Conservation (phyloP, 1,140 invertebrate genomes). For the Drepana arcuata region DNA sequence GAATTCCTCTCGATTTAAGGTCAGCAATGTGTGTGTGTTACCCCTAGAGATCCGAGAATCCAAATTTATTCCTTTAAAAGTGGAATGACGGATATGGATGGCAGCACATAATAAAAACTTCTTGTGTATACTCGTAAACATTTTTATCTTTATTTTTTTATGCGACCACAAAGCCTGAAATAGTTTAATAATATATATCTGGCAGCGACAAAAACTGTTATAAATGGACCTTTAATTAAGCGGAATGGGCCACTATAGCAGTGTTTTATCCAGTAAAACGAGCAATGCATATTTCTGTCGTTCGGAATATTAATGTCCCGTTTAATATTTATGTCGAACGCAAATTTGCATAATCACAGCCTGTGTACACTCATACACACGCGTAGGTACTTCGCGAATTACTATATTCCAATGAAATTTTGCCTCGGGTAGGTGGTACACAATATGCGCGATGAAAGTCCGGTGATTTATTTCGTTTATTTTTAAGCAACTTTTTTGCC, state of each 20-base stretch:
- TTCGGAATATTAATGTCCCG: conserved; percentile 66
- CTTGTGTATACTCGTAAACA: conserved; percentile 19
- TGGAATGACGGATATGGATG: no score
- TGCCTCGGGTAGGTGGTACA: conserved; percentile 27
- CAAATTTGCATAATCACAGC: conserved; percentile 68
- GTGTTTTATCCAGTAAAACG: conserved; percentile 53
- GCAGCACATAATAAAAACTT: no score
- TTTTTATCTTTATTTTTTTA: not conserved
- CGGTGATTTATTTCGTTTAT: no score
- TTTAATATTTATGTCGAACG: conserved; percentile 67
- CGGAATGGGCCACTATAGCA: conserved; percentile 22
- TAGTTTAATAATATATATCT: no score
- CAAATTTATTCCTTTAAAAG: no score
- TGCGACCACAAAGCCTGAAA: not conserved
- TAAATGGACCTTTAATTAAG: conserved; percentile 36
- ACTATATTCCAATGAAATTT: conserved; percentile 57
- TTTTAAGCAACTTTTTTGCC: no score
- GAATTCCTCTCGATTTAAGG: no score
- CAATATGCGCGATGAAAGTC: no score
- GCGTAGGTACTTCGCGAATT: conserved; percentile 35
- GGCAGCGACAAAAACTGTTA: no score
- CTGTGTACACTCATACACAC: conserved; percentile 39
- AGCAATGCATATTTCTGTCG: conserved; percentile 61
- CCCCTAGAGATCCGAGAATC: no score
- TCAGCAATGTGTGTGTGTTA: no score